These are phyloP conservation scores for Oriolus oriolus DNA, from an alignment of 2,113 vertebrate species.

Conservation along the genomic window DNA sequence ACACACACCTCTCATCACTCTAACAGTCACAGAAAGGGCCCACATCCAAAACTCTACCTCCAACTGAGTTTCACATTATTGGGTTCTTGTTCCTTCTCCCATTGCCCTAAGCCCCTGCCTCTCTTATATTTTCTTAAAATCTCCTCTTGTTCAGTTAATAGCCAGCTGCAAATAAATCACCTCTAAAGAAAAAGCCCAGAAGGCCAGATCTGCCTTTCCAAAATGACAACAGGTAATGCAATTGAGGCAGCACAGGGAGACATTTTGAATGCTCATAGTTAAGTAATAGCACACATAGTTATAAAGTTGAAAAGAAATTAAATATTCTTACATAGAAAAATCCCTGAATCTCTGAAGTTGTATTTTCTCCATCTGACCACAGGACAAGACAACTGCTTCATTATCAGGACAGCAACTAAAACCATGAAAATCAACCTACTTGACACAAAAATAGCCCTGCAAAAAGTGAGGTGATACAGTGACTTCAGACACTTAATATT, in stretches of 20 bases:
- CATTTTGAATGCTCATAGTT: neutral
- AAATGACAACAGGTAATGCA: neutral
- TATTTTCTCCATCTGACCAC: neutral
- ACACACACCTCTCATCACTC: neutral
- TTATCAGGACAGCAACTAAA: neutral
- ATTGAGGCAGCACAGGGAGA: neutral
- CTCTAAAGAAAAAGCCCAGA: neutral
- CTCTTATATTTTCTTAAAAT: neutral
- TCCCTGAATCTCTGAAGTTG: fast-evolving
- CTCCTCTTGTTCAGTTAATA: neutral
- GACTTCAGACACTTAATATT: neutral
- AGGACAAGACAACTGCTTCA: neutral
- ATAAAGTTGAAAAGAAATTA: neutral
- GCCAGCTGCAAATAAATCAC: neutral
- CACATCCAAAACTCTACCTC: neutral
- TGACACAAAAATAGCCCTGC: neutral
- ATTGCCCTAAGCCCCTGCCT: neutral
- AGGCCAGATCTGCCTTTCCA: neutral
- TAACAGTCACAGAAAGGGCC: neutral
- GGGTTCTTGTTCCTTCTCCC: neutral
- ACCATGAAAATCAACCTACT: neutral
- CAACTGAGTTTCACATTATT: neutral
- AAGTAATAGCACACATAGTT: neutral
- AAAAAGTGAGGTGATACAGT: neutral
- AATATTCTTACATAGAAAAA: neutral